These are phyloP conservation scores for Drosophila prolongata DNA, from an alignment of 2,888 invertebrate genomes.

Conservation along the genomic window DNA sequence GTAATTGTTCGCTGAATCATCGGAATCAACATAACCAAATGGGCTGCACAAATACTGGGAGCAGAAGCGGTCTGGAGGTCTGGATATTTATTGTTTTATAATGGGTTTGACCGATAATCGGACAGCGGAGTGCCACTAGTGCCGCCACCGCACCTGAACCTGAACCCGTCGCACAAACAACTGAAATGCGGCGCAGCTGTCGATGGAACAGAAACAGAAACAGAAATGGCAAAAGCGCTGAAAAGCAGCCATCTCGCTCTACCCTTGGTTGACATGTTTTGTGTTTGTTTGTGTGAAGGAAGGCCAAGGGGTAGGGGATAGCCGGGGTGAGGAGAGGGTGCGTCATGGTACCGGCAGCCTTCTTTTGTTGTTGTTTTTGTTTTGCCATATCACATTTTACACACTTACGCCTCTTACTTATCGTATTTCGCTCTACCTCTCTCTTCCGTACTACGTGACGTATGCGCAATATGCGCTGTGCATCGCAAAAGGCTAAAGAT, in stretches of 20 bases:
- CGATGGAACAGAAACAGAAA: constrained; percentile 32
- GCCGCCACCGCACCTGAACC: constrained; percentile 78
- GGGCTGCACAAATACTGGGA: constrained; percentile 5
- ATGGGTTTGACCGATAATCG: constrained; percentile 56
- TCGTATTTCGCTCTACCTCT: constrained; percentile 20
- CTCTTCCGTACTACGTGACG: constrained; percentile 62
- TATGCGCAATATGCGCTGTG: constrained; percentile 63
- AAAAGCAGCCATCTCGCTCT: constrained; percentile 43
- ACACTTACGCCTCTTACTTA: constrained; percentile 36
- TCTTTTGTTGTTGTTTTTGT: constrained; percentile 23
- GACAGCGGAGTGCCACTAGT: constrained; percentile 28
- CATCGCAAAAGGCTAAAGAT: constrained; percentile 54
- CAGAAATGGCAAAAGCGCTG: constrained; percentile 22
- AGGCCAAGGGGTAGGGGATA: background rate
- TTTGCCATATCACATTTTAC: constrained; percentile 61
- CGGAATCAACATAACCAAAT: constrained; percentile 4
- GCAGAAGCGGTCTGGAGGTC: constrained; percentile 10
- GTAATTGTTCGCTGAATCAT: constrained; percentile 37
- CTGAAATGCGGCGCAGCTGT: constrained; percentile 58
- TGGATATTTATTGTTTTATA: constrained; percentile 30
- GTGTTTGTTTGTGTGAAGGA: constrained; percentile 7
- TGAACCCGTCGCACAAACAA: constrained; percentile 75
- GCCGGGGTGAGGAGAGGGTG: constrained; percentile 6
- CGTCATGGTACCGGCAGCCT: constrained; percentile 49
- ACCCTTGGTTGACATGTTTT: constrained; percentile 63